Conservation (phyloP, 2,797 vertebrate genomes). For the Trachops cirrhosus region DNA sequence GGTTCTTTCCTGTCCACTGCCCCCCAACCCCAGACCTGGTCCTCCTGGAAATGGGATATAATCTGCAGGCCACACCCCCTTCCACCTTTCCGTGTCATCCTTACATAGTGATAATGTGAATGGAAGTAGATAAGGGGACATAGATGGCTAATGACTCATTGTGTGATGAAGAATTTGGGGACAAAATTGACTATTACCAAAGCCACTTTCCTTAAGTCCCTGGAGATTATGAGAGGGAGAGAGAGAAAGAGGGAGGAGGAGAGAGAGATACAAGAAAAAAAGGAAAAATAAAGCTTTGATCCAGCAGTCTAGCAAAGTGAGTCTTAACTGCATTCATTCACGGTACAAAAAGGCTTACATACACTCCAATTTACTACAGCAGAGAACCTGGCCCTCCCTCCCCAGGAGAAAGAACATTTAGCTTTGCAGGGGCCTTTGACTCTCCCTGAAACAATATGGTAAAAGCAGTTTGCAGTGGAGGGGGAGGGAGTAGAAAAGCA, state of each 20-base stretch:
- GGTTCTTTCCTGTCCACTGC: background rate
- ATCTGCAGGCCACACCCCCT: background rate
- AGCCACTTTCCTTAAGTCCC: conserved; percentile 19
- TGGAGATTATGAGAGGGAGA: background rate
- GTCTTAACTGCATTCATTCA: conserved; percentile 54
- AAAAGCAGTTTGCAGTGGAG: background rate
- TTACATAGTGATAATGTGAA: background rate
- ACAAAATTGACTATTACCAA: conserved; percentile 3
- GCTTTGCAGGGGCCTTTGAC: background rate
- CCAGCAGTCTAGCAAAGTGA: background rate
- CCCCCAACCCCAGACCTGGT: background rate
- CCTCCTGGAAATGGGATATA: background rate
- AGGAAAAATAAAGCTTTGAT: background rate
- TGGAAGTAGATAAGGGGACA: background rate
- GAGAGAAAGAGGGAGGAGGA: no score
- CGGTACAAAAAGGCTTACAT: conserved; percentile 50
- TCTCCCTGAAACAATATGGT: conserved; percentile 9
- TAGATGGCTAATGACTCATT: background rate
- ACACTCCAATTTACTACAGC: conserved; percentile 41
- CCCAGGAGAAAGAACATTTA: conserved; percentile 24
- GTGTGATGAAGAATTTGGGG: background rate
- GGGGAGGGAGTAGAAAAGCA: background rate
- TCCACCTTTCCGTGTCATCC: background rate
- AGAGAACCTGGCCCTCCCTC: background rate
- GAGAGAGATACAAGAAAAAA: background rate